Percentiles rank a stretch among this genome's conserved stretches.
phyloP scores from a whole-genome alignment of 35 echinoderm and acorn worm species.

The Nesometra sesokonis region DNA sequence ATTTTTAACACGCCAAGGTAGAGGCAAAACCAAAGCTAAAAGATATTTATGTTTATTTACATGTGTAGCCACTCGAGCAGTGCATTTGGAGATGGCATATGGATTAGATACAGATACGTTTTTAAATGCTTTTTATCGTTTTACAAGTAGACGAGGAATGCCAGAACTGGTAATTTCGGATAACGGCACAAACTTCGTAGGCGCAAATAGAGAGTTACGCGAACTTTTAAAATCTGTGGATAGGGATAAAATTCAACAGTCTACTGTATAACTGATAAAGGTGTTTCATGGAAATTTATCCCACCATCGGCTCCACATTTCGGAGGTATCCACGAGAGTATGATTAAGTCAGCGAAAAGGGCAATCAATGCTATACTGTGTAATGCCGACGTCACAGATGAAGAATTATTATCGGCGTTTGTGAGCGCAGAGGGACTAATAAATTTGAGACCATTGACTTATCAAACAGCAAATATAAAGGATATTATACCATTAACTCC shows the following conservation, averaged over 20 bases:
- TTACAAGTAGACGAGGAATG: not conserved
- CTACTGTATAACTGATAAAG: not conserved
- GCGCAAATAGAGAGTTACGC: not conserved
- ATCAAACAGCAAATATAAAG: conserved; percentile 5
- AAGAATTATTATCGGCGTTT: conserved; percentile 8
- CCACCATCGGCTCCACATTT: conserved; percentile 13
- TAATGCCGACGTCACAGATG: conserved; percentile 13
- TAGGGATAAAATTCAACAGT: conserved; percentile 1
- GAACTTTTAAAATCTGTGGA: not conserved
- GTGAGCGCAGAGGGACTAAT: not conserved
- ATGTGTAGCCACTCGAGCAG: conserved; percentile 12
- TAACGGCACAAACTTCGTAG: conserved; percentile 27
- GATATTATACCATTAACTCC: conserved; percentile 16
- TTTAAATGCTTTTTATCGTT: conserved; percentile 9
- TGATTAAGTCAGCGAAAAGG: conserved; percentile 18
- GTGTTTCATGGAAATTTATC: conserved; percentile 3
- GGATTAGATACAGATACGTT: conserved; percentile 21
- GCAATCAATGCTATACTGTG: conserved; percentile 16
- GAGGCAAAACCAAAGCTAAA: not conserved
- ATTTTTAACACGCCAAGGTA: conserved; percentile 7
- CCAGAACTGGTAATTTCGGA: conserved; percentile 17
- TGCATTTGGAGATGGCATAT: conserved; percentile 25
- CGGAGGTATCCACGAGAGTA: conserved; percentile 7
- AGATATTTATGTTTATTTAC: conserved; percentile 27
- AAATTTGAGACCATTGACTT: conserved; percentile 26